Base-by-base conservation (phyloP, 2,888 invertebrate genomes). In the Thelaira solivaga region DNA sequence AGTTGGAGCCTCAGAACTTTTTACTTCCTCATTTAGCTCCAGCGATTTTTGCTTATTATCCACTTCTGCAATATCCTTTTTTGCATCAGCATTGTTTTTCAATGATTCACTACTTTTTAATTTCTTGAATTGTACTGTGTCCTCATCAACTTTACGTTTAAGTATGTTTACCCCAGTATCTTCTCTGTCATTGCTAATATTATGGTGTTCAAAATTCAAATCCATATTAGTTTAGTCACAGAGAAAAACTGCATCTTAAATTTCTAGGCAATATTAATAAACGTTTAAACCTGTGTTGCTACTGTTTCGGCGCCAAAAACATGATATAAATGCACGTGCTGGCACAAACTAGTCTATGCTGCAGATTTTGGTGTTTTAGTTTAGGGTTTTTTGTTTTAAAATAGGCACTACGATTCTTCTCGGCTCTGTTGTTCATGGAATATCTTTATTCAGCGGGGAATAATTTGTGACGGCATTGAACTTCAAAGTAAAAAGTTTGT, bases 251-350 rank as follows among this genome's bases (percentile, higher is more conserved):
- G 53, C 76, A 72, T 76, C 43, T 67, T 69, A 11, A 3, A 22
- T 0, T 3, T 39, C n/a, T 26, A 1, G 49, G 11, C 5, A n/a
- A 8, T 57, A 11, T 7, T 20, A 61, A 55, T 11, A 71, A 71
- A 71, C 59, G 71, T 72, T 61, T 76, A 22, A 49, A 45, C 20
- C 2, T 16, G 2, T n/a, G n/a, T n/a, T n/a, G n/a, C n/a, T n/a
- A n/a, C n/a, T n/a, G n/a, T n/a, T n/a, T n/a, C n/a, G n/a, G n/a
- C n/a, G n/a, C n/a, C 6, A 36, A 11, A 45, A 26, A 26, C 0
- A 29, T 4, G 24, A 36, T 61, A 26, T n/a, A n/a, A n/a, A n/a
- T n/a, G n/a, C n/a, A n/a, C n/a, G n/a, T n/a, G n/a, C n/a, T n/a
- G n/a, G n/a, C n/a, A n/a, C n/a, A n/a, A n/a, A n/a, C n/a, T n/a